These are phyloP conservation scores for Regulus satrapa DNA, from an alignment of 2,113 vertebrate genomes.

Conservation along the genomic window DNA sequence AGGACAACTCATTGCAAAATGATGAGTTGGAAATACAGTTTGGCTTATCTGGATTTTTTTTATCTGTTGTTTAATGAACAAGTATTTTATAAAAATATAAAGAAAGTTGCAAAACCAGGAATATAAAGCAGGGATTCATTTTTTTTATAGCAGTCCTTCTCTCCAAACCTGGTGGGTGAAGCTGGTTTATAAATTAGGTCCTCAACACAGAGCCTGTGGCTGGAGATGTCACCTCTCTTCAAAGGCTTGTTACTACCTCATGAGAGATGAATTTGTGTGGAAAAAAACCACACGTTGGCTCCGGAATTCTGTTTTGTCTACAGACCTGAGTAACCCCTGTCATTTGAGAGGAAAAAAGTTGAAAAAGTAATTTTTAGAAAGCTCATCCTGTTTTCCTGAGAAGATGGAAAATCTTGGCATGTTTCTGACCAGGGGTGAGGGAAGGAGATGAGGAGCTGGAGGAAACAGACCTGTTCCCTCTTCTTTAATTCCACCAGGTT, in stretches of 20 bases:
- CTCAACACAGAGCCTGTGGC: fast-evolving
- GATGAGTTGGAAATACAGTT: background rate
- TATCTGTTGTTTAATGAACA: background rate
- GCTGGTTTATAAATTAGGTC: background rate
- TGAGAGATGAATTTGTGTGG: background rate
- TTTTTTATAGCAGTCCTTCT: background rate
- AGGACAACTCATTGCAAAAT: background rate
- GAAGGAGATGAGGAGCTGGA: background rate
- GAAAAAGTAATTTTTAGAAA: background rate
- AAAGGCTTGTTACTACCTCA: background rate
- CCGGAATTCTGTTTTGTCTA: background rate
- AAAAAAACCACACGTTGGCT: background rate
- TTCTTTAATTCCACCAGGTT: background rate
- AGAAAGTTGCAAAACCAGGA: background rate
- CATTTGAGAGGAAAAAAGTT: background rate
- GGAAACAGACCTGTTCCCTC: fast-evolving
- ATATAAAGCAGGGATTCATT: background rate
- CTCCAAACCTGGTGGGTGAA: background rate
- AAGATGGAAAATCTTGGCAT: background rate
- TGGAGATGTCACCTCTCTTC: background rate
- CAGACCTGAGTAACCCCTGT: background rate
- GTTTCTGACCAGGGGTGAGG: background rate
- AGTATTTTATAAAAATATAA: background rate
- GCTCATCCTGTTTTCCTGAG: background rate
- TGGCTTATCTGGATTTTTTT: background rate